Evolutionary conservation across 1,140 invertebrate species (phyloP).

Genomic region (Conus ventricosus): DNA sequence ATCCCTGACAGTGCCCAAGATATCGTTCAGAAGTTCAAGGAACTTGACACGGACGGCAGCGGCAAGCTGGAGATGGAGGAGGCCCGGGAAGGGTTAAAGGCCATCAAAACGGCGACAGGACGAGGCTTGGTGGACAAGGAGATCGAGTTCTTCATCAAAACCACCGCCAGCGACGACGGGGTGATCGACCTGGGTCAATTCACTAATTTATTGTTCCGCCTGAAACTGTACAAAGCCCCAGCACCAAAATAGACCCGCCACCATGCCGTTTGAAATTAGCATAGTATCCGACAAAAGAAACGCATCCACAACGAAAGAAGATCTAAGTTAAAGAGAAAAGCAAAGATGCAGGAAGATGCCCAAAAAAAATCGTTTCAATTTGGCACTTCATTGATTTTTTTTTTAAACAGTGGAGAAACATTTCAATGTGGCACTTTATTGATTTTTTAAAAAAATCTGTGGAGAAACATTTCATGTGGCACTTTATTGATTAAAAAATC

Average conservation of each 20-base stretch:
- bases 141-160: conserved; percentile 69
- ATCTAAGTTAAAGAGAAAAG: background rate
- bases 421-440: too few relatives aligned
- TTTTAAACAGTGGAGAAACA: too few relatives aligned
- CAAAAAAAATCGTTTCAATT: background rate
- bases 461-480: too few relatives aligned
- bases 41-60: conserved; percentile 65
- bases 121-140: conserved; percentile 64
- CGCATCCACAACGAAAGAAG: background rate
- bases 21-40: conserved; percentile 64
- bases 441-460: too few relatives aligned
- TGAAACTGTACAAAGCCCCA: conserved; percentile 66
- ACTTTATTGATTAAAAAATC: background rate
- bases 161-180: conserved; percentile 59
- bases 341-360: background rate
- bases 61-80: conserved; percentile 65
- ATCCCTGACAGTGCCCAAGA: conserved; percentile 58
- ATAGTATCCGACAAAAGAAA: too few relatives aligned
- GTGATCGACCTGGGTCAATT: conserved; percentile 66
- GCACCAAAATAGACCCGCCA: conserved; percentile 45
- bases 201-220: conserved; percentile 61
- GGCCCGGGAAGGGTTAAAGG: conserved; percentile 57
- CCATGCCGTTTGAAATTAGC: background rate
- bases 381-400: background rate
- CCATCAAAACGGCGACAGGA: conserved; percentile 66